Base-by-base conservation (phyloP, 2,888 invertebrate species). In the Hirudinaria manillensis region DNA sequence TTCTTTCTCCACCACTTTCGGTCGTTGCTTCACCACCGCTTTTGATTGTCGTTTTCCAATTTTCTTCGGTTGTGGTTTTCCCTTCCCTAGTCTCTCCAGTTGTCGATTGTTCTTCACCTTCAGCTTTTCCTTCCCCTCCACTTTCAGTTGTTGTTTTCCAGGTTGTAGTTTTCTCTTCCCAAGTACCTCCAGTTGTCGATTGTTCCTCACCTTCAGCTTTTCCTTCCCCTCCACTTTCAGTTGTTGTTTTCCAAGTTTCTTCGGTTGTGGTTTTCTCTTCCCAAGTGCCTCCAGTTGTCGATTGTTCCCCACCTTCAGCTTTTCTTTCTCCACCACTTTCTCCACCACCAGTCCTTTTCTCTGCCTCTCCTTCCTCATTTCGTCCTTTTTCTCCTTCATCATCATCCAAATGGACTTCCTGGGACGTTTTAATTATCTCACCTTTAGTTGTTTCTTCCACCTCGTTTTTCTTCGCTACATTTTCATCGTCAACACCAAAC, bases 311-410 rank as follows among this genome's bases (percentile, higher is more conserved):
- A 32, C n/a, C 16, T n/a, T n/a, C 36, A 68, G 36, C 29, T 70
- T 29, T 70, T 45, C 51, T 51, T 19, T 21, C 27, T 70, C 45
- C n/a, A 38, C 45, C 38, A 34, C 67, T 27, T 67, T 27, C n/a
- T 67, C 6, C 67, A n/a, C 7, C 27, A 6, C 27, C 34, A 34
- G 6, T 29, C 36, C 36, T 16, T n/a, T 21, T 45, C 51, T 70
- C 38, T 19, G 34, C 38, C 21, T 36, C 38, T 34, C 3, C n/a
- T 36, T 70, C 19, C 21, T 19, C 27, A 19, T 45, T 34, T 34
- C 70, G 3, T 70, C 70, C 36, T 36, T n/a, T 16, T 70, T 70
- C 38, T 27, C 34, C 38, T 32, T 45, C 70, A 34, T 21, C 70
- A 36, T 38, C 19, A 6, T 36, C 38, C 19, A 7, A 32, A 70